Conservation (phyloP, 2,888 invertebrate genomes). For the Protonemura montana region DNA sequence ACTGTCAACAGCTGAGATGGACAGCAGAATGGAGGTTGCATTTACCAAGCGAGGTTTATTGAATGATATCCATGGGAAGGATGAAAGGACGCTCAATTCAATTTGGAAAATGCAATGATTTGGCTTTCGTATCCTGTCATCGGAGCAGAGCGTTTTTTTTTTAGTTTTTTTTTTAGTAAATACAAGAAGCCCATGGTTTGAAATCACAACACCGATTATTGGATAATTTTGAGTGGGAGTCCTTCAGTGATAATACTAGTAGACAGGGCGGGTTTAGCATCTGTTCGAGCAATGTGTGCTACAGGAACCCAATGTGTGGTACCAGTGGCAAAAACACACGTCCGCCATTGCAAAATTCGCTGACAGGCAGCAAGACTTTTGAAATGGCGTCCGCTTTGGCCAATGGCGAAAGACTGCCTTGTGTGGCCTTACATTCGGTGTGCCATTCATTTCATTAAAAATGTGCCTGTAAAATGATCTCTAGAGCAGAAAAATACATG, state of each 20-base stretch:
- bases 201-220: not conserved
- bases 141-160: not conserved
- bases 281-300: not conserved
- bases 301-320: too few relatives aligned
- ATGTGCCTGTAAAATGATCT: not conserved
- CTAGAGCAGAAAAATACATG: not conserved
- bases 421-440: not conserved
- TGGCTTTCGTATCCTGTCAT: constrained; percentile 2
- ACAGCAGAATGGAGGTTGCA: constrained; percentile 7
- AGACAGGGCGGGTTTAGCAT: not conserved
- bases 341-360: not conserved
- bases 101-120: constrained; percentile 20
- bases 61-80: not conserved
- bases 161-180: not conserved
- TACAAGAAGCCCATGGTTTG: not conserved
- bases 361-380: not conserved
- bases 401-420: not conserved
- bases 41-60: not conserved
- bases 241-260: not conserved
- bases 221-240: constrained; percentile 23
- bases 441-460: not conserved
- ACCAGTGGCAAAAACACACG: not conserved
- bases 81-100: not conserved
- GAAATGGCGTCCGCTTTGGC: not conserved
- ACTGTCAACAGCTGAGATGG: constrained; percentile 14